Evolutionary conservation across 2,113 vertebrate species (phyloP), one percentile per base, ranked within the genome.

Genomic region (Tympanuchus pallidicinctus): DNA sequence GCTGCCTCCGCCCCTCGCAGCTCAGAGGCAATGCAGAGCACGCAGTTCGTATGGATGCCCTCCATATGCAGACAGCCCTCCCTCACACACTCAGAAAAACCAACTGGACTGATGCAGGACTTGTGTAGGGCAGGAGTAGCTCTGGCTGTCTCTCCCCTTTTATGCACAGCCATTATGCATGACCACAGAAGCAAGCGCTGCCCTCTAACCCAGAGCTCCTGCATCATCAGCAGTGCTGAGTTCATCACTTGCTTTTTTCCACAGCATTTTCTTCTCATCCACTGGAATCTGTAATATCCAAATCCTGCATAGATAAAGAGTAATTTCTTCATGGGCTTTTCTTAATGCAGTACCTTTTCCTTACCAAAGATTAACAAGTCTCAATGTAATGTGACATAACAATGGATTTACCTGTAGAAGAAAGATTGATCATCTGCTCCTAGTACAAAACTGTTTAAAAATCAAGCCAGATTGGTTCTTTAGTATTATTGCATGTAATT

Each of bases 381-480:
- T 89, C 75, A 71, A 56, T 77, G 71, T 36, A 72, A 89, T 89
- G 60, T 83, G 76, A 90, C 69, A 47, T 82, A 87, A 34, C 64
- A 38, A 56, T n/a, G 56, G 47, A 42, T 76, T 87, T 79, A 74
- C 42, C 32, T 8, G 1, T 15, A 66, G 77, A 86, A 86, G 40
- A 88, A 81, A 69, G 60, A 77, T 27, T 67, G 85, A 40, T 82
- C 0, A 0, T 45, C 74, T 74, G 72, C 61, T 88, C 65, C 82
- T 57, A 50, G 28, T 45, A 89, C 1, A 28, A 36, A 59, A 22
- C 73, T 4, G 48, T 72, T 93, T 89, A 64, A 86, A 60, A 91
- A 91, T 60, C 43, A 89, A 73, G 71, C 25, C 89, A 89, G 84
- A 67, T 56, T 59, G 17, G 50, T 94, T 89, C 82, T 92, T 81